These are phyloP conservation scores for Orchesella cincta DNA, from an alignment of 1,140 invertebrate species.

Conservation along the genomic window DNA sequence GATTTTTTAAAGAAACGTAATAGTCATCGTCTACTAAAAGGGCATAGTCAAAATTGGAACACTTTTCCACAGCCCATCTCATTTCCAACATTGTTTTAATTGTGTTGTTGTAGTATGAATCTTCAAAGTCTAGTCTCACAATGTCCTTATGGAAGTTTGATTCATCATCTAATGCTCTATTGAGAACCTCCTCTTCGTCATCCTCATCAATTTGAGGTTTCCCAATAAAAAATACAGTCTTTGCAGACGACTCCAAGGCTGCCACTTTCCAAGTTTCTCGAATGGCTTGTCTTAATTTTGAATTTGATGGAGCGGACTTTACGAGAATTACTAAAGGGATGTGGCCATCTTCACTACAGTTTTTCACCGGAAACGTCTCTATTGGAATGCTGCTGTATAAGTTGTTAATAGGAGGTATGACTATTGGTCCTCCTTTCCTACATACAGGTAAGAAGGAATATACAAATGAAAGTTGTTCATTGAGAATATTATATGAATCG, in stretches of 20 bases:
- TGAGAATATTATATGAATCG: too few species aligned
- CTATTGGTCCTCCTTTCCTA: slow-evolving; percentile 33
- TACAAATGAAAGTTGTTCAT: not conserved
- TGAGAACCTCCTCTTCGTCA: slow-evolving; percentile 53
- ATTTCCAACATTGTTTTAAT: slow-evolving; percentile 89
- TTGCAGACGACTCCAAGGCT: slow-evolving; percentile 73
- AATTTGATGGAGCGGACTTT: slow-evolving; percentile 76
- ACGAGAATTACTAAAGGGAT: slow-evolving; percentile 72
- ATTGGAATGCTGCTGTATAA: slow-evolving; percentile 36
- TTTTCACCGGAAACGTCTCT: slow-evolving; percentile 1
- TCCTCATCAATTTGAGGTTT: slow-evolving; percentile 53
- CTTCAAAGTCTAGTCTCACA: slow-evolving; percentile 76
- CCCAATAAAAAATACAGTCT: slow-evolving; percentile 69
- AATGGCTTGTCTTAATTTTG: slow-evolving; percentile 70
- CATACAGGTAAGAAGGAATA: too few species aligned
- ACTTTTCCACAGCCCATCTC: slow-evolving; percentile 76
- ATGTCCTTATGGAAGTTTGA: slow-evolving; percentile 72
- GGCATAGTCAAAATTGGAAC: slow-evolving; percentile 75
- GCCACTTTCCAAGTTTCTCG: slow-evolving; percentile 82
- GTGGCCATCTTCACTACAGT: slow-evolving; percentile 35
- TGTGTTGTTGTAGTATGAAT: slow-evolving; percentile 89
- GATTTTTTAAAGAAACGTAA: slow-evolving; percentile 85
- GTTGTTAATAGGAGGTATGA: slow-evolving; percentile 37
- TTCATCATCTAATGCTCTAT: slow-evolving; percentile 64
- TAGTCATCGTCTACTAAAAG: slow-evolving; percentile 91